Evolutionary conservation across 2,113 vertebrate genomes (phyloP).

Genomic region (Cervus canadensis): DNA sequence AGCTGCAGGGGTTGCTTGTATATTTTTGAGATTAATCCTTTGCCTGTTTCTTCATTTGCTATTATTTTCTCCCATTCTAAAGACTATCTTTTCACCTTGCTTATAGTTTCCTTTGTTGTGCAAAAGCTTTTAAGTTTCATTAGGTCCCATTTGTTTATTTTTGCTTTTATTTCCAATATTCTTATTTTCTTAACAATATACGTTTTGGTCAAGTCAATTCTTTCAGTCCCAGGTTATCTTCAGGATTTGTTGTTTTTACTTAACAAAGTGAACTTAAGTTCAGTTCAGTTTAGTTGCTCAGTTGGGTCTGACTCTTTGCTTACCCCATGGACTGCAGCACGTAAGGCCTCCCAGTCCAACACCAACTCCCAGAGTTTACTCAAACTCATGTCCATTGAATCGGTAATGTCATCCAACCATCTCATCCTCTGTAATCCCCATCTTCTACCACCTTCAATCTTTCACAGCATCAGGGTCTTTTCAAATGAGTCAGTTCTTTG

Average conservation of each 20-base stretch:
- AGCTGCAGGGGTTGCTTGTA: no score
- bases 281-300: background rate
- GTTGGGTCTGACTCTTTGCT: background rate
- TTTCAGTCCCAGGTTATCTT: background rate
- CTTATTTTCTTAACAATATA: background rate
- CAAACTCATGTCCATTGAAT: background rate
- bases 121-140: no score
- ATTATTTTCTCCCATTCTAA: no score
- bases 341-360: background rate
- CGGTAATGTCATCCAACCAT: background rate
- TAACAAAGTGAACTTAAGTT: background rate
- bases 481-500: background rate
- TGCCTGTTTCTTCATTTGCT: no score
- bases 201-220: background rate
- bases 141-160: no score
- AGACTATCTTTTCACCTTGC: no score
- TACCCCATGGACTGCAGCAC: background rate
- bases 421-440: background rate
- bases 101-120: no score
- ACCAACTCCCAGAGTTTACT: background rate
- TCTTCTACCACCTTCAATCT: background rate
- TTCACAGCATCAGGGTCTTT: background rate
- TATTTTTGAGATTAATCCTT: no score
- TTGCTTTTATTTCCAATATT: no score
- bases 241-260: background rate